These are phyloP conservation scores for Cephus nigrinus DNA, from an alignment of 2,888 invertebrate species.

Conservation along the genomic window DNA sequence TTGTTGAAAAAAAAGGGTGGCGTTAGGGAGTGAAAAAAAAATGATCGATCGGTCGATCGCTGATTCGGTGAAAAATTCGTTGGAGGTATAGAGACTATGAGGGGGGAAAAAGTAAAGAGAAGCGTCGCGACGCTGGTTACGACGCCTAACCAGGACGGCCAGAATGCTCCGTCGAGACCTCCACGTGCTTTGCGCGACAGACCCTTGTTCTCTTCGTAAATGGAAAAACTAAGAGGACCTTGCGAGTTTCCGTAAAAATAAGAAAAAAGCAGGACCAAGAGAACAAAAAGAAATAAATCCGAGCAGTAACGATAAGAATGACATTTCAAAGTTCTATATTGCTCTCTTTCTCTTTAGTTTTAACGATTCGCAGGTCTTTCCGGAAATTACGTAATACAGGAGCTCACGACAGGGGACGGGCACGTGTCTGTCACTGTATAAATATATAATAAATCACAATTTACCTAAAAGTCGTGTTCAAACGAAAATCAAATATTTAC, in stretches of 20 bases:
- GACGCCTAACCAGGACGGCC: neutral
- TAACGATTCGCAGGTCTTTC: neutral
- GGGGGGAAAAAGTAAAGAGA: neutral
- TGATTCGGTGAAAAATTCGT: neutral
- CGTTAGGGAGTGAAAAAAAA: neutral
- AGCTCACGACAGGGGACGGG: neutral
- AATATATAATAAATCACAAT: neutral
- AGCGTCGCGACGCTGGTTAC: neutral
- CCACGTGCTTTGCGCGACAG: neutral
- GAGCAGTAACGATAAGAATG: neutral
- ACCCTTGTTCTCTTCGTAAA: slow-evolving; percentile 24
- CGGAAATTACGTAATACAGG: neutral
- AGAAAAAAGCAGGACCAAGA: neutral
- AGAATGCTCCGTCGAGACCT: neutral
- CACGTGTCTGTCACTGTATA: neutral
- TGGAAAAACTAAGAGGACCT: slow-evolving; percentile 40
- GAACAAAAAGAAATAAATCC: neutral
- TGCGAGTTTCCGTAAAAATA: slow-evolving; percentile 31
- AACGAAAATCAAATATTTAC: neutral
- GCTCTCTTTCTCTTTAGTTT: neutral
- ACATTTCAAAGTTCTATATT: neutral
- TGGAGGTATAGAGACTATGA: neutral
- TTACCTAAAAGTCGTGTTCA: neutral
- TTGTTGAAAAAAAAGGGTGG: neutral
- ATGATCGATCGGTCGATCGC: neutral